phyloP scores from a whole-genome alignment of 2,888 invertebrate genomes.

The Hypena proboscidalis region DNA sequence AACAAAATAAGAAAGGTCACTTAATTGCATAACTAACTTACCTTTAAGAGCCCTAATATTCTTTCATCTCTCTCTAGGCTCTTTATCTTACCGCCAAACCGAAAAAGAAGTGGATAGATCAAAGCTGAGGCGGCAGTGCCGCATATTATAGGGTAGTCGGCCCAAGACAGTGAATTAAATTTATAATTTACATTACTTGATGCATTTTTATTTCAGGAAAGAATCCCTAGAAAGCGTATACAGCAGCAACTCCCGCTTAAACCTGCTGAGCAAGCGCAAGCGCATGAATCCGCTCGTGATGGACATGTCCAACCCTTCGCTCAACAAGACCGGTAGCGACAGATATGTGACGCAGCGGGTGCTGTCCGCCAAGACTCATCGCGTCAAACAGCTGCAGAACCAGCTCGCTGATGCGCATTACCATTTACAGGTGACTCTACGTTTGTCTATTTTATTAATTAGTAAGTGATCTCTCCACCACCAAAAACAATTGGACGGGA shows the following conservation, averaged over 20 bases:
- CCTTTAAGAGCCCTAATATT: no score
- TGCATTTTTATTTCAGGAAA: conserved; percentile 55
- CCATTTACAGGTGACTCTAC: conserved; percentile 90
- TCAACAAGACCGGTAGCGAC: conserved; percentile 61
- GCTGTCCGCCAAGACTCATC: conserved; percentile 90
- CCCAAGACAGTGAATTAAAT: no score
- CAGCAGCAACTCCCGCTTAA: conserved; percentile 77
- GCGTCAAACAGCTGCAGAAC: conserved; percentile 91
- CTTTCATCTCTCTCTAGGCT: no score
- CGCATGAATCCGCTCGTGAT: conserved; percentile 61
- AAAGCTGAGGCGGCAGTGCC: no score
- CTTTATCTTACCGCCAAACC: no score
- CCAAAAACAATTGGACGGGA: no score
- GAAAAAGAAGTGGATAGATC: no score
- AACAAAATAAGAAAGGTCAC: no score
- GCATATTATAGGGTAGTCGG: no score
- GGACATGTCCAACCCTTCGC: conserved; percentile 60
- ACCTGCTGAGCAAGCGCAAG: conserved; percentile 70
- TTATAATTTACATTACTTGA: not conserved
- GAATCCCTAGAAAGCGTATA: conserved; percentile 77
- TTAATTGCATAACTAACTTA: no score
- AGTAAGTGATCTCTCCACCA: no score
- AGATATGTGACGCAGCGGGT: conserved; percentile 86
- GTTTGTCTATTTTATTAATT: no score
- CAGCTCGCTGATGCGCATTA: conserved; percentile 92